These are phyloP conservation scores for Bathynomus jamesi DNA, from an alignment of 1,140 invertebrate species.

Conservation along the genomic window DNA sequence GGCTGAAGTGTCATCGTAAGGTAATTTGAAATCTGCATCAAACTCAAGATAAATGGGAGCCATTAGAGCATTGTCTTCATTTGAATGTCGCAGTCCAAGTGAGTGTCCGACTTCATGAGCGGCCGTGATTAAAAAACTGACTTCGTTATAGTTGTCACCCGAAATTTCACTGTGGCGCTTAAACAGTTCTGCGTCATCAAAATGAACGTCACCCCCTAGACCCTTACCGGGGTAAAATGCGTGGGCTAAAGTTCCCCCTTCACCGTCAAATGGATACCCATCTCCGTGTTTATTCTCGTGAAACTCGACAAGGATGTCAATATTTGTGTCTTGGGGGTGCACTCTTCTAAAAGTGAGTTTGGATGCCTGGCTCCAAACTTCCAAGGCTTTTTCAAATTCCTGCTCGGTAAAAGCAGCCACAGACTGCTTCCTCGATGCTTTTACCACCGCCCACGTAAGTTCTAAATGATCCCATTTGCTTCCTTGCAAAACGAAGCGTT, in stretches of 20 bases:
- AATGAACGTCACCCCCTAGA: slow-evolving; percentile 42
- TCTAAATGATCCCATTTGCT: slow-evolving; percentile 15
- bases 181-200: slow-evolving; percentile 46
- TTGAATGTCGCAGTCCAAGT: slow-evolving; percentile 80
- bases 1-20: slow-evolving; percentile 43
- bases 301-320: slow-evolving; percentile 37
- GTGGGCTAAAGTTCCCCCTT: slow-evolving; percentile 43
- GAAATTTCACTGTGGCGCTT: slow-evolving; percentile 16
- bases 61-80: slow-evolving; percentile 80
- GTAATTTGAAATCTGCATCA: slow-evolving; percentile 40
- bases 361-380: slow-evolving; percentile 37
- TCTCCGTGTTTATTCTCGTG: slow-evolving; percentile 37
- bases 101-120: slow-evolving; percentile 92
- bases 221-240: slow-evolving; percentile 42
- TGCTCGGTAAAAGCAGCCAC: neutral
- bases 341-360: slow-evolving; percentile 25
- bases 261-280: slow-evolving; percentile 40
- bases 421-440: neutral
- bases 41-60: slow-evolving; percentile 72
- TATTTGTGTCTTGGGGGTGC: neutral
- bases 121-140: slow-evolving; percentile 82
- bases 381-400: slow-evolving; percentile 33
- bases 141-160: slow-evolving; percentile 46
- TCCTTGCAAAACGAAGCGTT: slow-evolving; percentile 6
- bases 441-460: slow-evolving; percentile 12